phyloP scores from a whole-genome alignment of 2,797 vertebrate species.

The Syncerus caffer region DNA sequence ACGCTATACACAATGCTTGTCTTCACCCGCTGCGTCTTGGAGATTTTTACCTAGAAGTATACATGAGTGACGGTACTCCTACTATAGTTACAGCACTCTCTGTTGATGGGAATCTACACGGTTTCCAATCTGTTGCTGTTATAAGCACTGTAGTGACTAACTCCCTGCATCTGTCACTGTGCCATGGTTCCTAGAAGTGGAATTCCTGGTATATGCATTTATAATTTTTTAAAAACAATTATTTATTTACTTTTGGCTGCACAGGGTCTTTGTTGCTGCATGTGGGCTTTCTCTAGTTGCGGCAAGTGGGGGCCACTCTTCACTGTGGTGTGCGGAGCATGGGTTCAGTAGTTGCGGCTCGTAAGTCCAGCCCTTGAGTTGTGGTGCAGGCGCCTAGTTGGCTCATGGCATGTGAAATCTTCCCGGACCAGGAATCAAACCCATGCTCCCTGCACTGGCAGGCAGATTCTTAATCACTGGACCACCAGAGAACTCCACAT shows the following conservation, averaged over 20 bases:
- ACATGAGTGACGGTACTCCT: neutral
- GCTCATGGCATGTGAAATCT: neutral
- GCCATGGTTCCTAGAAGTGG: neutral
- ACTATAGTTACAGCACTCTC: neutral
- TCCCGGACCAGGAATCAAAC: neutral
- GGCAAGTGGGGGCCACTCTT: neutral
- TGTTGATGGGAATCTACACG: neutral
- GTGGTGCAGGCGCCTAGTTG: rapidly evolving
- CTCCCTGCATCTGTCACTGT: neutral
- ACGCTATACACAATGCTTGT: rapidly evolving
- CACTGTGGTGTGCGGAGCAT: neutral
- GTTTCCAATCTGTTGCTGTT: neutral
- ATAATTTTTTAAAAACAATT: neutral
- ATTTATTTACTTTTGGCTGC: neutral
- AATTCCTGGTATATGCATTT: neutral
- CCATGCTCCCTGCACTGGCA: neutral
- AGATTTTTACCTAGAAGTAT: neutral
- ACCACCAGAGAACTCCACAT: neutral
- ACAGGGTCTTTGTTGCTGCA: neutral
- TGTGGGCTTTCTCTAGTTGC: neutral
- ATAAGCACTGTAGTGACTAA: neutral
- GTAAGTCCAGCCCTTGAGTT: neutral
- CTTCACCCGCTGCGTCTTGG: neutral
- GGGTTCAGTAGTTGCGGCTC: neutral
- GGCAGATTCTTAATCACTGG: neutral